Percentiles rank a stretch among this genome's conserved stretches.
These are phyloP conservation scores for Eleutherodactylus coqui DNA, from an alignment of 2,797 vertebrate species.

Conservation along the genomic window DNA sequence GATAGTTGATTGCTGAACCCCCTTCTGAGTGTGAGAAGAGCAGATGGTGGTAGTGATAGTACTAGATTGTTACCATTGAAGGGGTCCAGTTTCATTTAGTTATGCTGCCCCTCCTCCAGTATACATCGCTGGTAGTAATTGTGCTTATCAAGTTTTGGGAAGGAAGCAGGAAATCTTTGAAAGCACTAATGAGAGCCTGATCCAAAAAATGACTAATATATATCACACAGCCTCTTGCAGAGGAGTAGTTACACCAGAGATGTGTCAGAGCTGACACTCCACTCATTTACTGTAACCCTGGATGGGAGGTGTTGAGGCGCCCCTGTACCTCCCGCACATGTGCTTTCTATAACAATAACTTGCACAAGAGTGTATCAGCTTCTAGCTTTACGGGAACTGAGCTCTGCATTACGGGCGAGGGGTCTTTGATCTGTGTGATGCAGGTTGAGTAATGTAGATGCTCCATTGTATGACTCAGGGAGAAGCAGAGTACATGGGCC, in stretches of 20 bases:
- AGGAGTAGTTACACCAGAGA: not conserved
- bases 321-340: constrained; percentile 40
- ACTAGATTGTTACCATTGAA: no score
- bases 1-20: no score
- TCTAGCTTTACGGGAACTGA: constrained; percentile 61
- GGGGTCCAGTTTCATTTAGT: no score
- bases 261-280: not conserved
- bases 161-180: no score
- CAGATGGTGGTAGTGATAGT: no score
- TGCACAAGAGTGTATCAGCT: constrained; percentile 60
- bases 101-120: no score
- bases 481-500: not conserved
- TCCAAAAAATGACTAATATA: not conserved
- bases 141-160: no score
- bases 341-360: constrained; percentile 64
- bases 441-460: not conserved
- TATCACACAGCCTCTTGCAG: not conserved
- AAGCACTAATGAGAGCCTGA: not conserved
- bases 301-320: not conserved
- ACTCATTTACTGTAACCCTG: constrained; percentile 29
- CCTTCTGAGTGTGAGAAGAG: no score
- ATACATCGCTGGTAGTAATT: no score
- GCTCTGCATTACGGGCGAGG: constrained; percentile 41
- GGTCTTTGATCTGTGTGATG: constrained; percentile 62
- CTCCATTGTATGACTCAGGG: constrained; percentile 41